A percentile compares a stretch with the other conserved stretches of the same genome.
Conservation (phyloP, 1,140 invertebrate genomes). For the Drosophila suzukii region DNA sequence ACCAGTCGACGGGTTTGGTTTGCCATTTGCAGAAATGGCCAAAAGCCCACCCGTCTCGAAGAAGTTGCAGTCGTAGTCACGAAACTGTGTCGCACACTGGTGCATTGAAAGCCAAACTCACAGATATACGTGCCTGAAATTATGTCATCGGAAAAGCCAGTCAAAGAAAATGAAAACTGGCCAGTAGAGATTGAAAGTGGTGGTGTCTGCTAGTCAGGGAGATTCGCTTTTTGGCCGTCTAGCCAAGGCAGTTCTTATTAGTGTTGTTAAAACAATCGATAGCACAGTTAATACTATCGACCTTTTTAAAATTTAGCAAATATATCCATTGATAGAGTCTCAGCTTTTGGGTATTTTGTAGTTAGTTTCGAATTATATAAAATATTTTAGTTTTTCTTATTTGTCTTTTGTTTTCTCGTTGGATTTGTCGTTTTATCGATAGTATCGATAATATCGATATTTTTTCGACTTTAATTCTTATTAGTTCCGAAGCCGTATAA, state of each 20-base stretch:
- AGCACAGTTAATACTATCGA: too few relatives aligned
- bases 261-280: too few relatives aligned
- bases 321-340: too few relatives aligned
- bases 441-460: too few relatives aligned
- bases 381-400: too few relatives aligned
- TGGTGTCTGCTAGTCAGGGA: not conserved
- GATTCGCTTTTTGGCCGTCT: constrained; percentile 1
- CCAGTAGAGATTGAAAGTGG: constrained; percentile 54
- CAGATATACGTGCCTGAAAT: constrained; percentile 56
- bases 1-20: constrained; percentile 66
- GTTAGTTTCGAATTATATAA: too few relatives aligned
- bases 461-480: constrained; percentile 39
- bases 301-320: too few relatives aligned
- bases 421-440: too few relatives aligned
- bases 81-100: constrained; percentile 76
- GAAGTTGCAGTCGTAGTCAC: constrained; percentile 58
- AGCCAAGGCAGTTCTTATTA: constrained; percentile 49
- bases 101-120: constrained; percentile 18
- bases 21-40: constrained; percentile 68
- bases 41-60: constrained; percentile 56
- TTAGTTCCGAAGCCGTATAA: constrained; percentile 22
- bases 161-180: constrained; percentile 56
- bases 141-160: constrained; percentile 78
- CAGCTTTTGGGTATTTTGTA: too few relatives aligned
- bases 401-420: too few relatives aligned